Percentiles rank a stretch among this genome's conserved stretches.
phyloP scores from a whole-genome alignment of 2,113 vertebrate genomes.

The Aegithalos caudatus region DNA sequence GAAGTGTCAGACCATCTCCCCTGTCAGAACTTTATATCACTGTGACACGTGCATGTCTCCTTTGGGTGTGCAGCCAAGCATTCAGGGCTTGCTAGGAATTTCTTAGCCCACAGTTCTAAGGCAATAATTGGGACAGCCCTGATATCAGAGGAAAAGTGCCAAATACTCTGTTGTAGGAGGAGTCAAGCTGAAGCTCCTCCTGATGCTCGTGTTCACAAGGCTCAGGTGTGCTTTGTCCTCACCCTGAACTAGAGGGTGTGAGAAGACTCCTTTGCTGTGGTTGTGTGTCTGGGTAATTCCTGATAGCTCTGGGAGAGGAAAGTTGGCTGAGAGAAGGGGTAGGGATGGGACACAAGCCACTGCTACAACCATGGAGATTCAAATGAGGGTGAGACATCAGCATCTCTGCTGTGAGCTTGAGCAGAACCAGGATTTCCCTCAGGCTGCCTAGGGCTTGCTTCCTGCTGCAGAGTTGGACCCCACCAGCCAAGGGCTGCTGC shows the following conservation, averaged over 20 bases:
- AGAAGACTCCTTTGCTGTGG: not conserved
- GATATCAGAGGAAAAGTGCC: not conserved
- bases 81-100: not conserved
- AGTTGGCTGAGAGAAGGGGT: not conserved
- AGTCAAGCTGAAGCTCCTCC: not conserved
- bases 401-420: not conserved
- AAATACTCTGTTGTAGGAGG: not conserved
- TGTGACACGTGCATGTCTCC: rapidly evolving
- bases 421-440: not conserved
- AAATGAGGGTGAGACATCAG: not conserved
- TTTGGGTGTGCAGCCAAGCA: not conserved
- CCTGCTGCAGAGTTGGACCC: not conserved
- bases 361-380: not conserved
- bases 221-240: not conserved
- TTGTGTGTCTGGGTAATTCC: not conserved
- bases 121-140: not conserved
- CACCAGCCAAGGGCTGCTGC: not conserved
- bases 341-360: not conserved
- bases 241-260: not conserved
- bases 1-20: not conserved
- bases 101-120: not conserved
- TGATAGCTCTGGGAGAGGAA: not conserved
- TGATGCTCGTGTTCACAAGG: not conserved
- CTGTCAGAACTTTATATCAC: not conserved
- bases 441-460: not conserved